Evolutionary conservation across 2,888 invertebrate species (phyloP).

Genomic region (Pardosa pseudoannulata): DNA sequence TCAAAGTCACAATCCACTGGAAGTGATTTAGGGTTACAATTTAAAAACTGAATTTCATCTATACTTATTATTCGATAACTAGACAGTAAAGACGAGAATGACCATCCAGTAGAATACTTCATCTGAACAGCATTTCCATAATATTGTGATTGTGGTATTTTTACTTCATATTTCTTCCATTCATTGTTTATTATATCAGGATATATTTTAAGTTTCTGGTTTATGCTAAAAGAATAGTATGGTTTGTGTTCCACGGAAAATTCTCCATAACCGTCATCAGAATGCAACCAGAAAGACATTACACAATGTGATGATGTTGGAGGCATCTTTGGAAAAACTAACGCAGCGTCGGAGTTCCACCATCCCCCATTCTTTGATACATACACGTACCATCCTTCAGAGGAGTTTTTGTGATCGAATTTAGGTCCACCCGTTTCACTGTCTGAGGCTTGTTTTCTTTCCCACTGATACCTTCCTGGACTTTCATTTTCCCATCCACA

Average conservation of each 20-base stretch:
- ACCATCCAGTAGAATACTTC: slow-evolving; percentile 7
- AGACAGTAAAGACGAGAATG: neutral
- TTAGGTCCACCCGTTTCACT: slow-evolving; percentile 25
- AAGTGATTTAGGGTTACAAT: slow-evolving; percentile 72
- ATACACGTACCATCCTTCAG: slow-evolving; percentile 67
- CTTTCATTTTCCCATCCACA: slow-evolving; percentile 71
- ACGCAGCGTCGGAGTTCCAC: neutral
- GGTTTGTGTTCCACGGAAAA: slow-evolving; percentile 38
- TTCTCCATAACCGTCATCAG: neutral
- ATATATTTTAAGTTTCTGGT: neutral
- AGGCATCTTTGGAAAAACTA: slow-evolving; percentile 59
- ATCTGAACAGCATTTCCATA: slow-evolving; percentile 24
- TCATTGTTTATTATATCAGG: neutral
- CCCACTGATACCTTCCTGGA: slow-evolving; percentile 39
- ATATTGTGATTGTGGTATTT: neutral
- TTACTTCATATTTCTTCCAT: slow-evolving; percentile 45
- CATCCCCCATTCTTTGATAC: slow-evolving; percentile 26
- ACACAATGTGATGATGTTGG: slow-evolving; percentile 65
- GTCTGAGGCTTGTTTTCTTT: slow-evolving; percentile 11
- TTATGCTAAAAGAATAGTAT: neutral
- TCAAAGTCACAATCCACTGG: slow-evolving; percentile 72
- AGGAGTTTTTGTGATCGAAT: slow-evolving; percentile 42
- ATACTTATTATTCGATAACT: slow-evolving; percentile 24
- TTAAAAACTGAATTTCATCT: slow-evolving; percentile 65
- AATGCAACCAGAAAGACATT: slow-evolving; percentile 62